A percentile compares a stretch with the other conserved stretches of the same genome.
These are phyloP conservation scores for Hylia prasina DNA, from an alignment of 2,113 vertebrate species.

Conservation along the genomic window DNA sequence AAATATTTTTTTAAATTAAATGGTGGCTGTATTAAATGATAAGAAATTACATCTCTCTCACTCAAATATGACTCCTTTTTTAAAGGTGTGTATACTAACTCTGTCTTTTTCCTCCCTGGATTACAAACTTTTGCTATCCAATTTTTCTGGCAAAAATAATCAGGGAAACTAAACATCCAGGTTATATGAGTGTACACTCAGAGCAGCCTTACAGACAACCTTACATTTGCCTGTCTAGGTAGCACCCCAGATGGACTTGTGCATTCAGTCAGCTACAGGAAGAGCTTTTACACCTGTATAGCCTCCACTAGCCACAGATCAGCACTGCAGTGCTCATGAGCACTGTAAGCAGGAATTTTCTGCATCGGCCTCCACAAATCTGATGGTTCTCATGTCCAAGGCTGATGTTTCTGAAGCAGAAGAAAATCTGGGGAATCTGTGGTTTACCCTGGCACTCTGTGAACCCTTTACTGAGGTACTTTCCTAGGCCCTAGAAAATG, in stretches of 20 bases:
- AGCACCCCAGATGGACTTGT: neutral
- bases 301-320: neutral
- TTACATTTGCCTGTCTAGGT: neutral
- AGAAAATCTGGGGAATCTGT: neutral
- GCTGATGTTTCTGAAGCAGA: neutral
- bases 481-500: neutral
- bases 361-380: neutral
- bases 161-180: neutral
- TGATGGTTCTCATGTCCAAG: neutral
- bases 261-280: neutral
- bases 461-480: neutral
- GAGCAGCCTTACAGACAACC: neutral
- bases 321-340: neutral
- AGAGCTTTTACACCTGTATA: neutral
- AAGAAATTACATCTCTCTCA: neutral
- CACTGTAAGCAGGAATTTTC: neutral
- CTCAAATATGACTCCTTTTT: neutral
- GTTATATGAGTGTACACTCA: accelerated
- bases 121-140: neutral
- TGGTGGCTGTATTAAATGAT: neutral
- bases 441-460: neutral
- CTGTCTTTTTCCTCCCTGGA: neutral
- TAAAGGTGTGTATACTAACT: neutral
- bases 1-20: neutral
- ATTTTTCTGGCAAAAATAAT: neutral